A percentile compares a stretch with the other conserved stretches of the same genome.
These are phyloP conservation scores for Percina caprodes DNA, from an alignment of 2,113 vertebrate species.

Conservation along the genomic window DNA sequence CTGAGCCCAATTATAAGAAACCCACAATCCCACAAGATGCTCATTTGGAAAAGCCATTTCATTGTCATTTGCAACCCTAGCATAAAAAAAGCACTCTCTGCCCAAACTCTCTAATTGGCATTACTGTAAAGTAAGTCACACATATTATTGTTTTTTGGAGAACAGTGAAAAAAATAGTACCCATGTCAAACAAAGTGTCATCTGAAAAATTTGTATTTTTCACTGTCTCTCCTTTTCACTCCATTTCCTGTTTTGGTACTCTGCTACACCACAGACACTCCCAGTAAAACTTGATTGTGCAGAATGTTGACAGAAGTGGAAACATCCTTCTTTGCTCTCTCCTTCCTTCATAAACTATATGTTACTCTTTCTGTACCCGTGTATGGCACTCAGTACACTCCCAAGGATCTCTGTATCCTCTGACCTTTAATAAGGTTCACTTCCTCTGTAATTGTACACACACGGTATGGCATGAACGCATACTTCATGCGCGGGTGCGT, in stretches of 20 bases:
- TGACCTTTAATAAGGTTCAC: slow-evolving; percentile 73
- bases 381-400: slow-evolving; percentile 17
- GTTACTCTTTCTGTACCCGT: slow-evolving; percentile 29
- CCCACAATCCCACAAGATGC: slow-evolving; percentile 26
- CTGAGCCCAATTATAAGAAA: slow-evolving; percentile 40
- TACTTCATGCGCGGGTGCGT: slow-evolving; percentile 18
- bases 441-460: slow-evolving; percentile 77
- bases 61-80: slow-evolving; percentile 27
- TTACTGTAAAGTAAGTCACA: slow-evolving; percentile 6
- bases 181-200: neutral
- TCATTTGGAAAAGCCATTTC: slow-evolving; percentile 41
- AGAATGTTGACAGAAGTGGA: slow-evolving; percentile 35
- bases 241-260: neutral
- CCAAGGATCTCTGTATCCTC: slow-evolving; percentile 59
- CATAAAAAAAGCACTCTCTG: neutral
- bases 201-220: neutral
- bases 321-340: slow-evolving; percentile 5
- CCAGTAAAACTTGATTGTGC: slow-evolving; percentile 41
- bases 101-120: neutral
- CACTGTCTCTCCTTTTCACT: neutral
- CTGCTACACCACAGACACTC: slow-evolving; percentile 11
- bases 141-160: neutral
- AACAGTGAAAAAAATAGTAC: neutral
- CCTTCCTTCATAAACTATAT: slow-evolving; percentile 31
- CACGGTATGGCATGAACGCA: slow-evolving; percentile 62